Evolutionary conservation across 2,797 vertebrate species (phyloP), one percentile per base, ranked within the genome.

Genomic region (Neopelma chrysocephalum): DNA sequence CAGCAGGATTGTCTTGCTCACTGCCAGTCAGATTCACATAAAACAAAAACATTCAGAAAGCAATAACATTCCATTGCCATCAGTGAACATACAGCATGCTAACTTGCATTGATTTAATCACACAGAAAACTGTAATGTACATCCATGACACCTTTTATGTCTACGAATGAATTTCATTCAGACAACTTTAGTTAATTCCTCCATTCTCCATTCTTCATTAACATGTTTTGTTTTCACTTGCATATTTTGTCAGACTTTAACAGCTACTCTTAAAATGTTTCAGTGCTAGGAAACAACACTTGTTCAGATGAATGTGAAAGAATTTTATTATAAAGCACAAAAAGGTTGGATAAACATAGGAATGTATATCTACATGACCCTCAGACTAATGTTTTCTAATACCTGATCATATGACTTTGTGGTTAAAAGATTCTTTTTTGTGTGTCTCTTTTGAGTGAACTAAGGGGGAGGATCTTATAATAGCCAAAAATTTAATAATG

Each of bases 41-140:
- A 75, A 73, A n/a, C 15, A 82, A 32, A 62, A 12, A 61, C 29
- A 69, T 43, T 2, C 47, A 53, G 51, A 87, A 75, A 76, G 50
- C 31, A 53, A 4, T 47, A 68, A 40, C 6, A 4, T 73, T 40
- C 51, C 5, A 0, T 12, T 80, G 10, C 18, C 48, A 26, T 40
- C 29, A 26, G 3, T 48, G 58, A 71, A 36, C 5, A 36, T 10
- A 38, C 7, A 51, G 23, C 32, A 36, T 0, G 0, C 22, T 40
- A 88, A 34, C 9, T 45, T 64, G 26, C 32, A 23, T 31, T 54
- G 32, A 69, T 84, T 87, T 84, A 72, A 84, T 50, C 38, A 38
- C 2, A 5, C 3, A 4, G 73, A 54, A 20, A 50, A 4, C 20
- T 26, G 9, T 26, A 38, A 12, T 11, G 22, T 48, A 27, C 31